Conservation (phyloP, 2,113 vertebrate species). For the Aegithalos caudatus region DNA sequence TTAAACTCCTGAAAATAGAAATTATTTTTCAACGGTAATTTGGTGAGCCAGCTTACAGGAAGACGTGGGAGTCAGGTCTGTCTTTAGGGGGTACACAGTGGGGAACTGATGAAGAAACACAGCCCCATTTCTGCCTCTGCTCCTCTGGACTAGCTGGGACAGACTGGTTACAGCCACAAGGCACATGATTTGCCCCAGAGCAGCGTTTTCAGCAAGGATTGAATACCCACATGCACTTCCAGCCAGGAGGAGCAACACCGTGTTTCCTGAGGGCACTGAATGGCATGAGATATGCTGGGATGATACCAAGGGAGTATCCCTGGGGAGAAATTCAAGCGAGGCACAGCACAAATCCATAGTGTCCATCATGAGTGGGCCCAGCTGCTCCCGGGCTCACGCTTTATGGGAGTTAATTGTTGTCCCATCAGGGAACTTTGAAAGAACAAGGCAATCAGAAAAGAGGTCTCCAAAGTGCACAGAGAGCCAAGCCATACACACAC, state of each 20-base stretch:
- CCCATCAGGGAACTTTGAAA: neutral
- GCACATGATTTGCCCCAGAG: neutral
- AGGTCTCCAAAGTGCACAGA: neutral
- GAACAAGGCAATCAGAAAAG: neutral
- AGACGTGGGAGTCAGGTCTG: neutral
- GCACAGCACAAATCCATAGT: neutral
- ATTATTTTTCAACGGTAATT: neutral
- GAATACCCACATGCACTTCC: fast-evolving
- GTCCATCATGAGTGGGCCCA: neutral
- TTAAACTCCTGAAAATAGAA: neutral
- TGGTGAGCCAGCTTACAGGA: neutral
- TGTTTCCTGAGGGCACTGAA: neutral
- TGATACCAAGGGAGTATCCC: neutral
- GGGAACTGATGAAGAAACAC: neutral
- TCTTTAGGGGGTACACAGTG: fast-evolving
- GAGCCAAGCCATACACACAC: neutral
- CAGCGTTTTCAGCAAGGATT: neutral
- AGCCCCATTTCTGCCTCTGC: neutral
- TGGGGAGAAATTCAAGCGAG: neutral
- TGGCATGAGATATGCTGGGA: fast-evolving
- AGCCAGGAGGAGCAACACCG: neutral
- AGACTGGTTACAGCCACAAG: neutral
- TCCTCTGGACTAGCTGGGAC: neutral
- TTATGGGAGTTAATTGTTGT: neutral
- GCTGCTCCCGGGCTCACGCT: neutral